Evolutionary conservation across 2,113 vertebrate genomes (phyloP).

Genomic region (Colius striatus): DNA sequence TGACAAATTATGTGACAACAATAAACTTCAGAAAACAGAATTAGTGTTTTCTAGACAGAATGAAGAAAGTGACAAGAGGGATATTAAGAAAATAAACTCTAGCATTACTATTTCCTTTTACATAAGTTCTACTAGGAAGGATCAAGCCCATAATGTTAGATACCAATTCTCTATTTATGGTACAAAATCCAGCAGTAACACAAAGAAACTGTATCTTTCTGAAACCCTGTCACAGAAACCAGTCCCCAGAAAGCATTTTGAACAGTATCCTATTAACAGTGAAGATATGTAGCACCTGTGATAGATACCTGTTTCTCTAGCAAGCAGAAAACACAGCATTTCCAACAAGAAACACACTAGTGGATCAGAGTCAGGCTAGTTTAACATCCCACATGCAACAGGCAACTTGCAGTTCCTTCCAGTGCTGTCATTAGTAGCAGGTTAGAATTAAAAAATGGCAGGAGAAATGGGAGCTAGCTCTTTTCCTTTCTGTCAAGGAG

Average conservation of each 20-base stretch:
- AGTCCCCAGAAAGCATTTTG: not conserved
- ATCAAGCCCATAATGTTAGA: not conserved
- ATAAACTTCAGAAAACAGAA: not conserved
- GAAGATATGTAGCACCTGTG: not conserved
- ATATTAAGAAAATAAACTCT: not conserved
- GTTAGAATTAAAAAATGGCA: not conserved
- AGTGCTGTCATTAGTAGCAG: fast-evolving
- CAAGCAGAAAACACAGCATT: not conserved
- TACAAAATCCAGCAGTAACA: not conserved
- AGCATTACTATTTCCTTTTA: not conserved
- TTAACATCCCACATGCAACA: not conserved
- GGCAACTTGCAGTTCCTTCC: not conserved
- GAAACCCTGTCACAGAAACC: not conserved
- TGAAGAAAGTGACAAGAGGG: not conserved
- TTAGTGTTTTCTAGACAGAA: not conserved
- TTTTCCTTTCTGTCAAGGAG: not conserved
- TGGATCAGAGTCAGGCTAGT: not conserved
- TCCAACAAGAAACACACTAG: not conserved
- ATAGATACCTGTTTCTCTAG: not conserved
- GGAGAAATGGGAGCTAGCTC: not conserved
- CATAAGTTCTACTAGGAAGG: not conserved
- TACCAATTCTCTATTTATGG: not conserved
- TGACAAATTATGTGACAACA: not conserved
- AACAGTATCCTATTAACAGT: not conserved
- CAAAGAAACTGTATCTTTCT: not conserved